These are phyloP conservation scores for Lucinisca nassula DNA, from an alignment of 2,888 invertebrate species.

Conservation along the genomic window DNA sequence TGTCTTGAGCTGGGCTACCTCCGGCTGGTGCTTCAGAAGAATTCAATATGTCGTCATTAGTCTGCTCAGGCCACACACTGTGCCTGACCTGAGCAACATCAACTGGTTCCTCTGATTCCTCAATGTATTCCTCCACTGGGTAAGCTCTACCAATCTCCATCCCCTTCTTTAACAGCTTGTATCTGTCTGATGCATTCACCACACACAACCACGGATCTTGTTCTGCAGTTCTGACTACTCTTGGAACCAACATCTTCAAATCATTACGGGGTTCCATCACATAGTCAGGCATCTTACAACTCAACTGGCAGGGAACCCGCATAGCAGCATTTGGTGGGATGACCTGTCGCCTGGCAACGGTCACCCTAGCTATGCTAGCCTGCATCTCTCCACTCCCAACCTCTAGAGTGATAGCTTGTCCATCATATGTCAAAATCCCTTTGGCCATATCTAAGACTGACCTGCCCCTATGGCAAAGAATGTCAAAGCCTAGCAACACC, in stretches of 20 bases:
- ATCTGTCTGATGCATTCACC: slow-evolving; percentile 28
- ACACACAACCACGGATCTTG: slow-evolving; percentile 26
- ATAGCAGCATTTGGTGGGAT: slow-evolving; percentile 47
- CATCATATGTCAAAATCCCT: slow-evolving; percentile 14
- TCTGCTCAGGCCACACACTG: background rate
- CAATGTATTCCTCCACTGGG: background rate
- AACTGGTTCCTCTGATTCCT: background rate
- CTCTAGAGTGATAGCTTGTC: background rate
- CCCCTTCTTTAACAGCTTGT: slow-evolving; percentile 18
- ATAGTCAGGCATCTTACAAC: slow-evolving; percentile 26
- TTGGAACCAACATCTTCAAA: slow-evolving; percentile 22
- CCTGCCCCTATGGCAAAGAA: slow-evolving; percentile 7
- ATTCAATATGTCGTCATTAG: background rate
- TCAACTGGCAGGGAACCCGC: slow-evolving; percentile 19
- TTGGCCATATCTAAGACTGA: slow-evolving; percentile 24
- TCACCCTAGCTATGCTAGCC: slow-evolving; percentile 36
- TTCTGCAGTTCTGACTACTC: slow-evolving; percentile 8
- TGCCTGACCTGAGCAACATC: background rate
- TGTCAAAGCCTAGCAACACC: slow-evolving; percentile 52
- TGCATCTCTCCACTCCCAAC: background rate
- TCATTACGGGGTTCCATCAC: slow-evolving; percentile 33
- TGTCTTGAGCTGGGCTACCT: too few species aligned
- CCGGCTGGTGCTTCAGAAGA: background rate
- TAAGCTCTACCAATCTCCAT: slow-evolving; percentile 31
- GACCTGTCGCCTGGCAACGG: background rate